Percentiles rank a stretch among this genome's conserved stretches.
These are phyloP conservation scores for Bungarus multicinctus DNA, from an alignment of 2,113 vertebrate genomes.

Conservation along the genomic window DNA sequence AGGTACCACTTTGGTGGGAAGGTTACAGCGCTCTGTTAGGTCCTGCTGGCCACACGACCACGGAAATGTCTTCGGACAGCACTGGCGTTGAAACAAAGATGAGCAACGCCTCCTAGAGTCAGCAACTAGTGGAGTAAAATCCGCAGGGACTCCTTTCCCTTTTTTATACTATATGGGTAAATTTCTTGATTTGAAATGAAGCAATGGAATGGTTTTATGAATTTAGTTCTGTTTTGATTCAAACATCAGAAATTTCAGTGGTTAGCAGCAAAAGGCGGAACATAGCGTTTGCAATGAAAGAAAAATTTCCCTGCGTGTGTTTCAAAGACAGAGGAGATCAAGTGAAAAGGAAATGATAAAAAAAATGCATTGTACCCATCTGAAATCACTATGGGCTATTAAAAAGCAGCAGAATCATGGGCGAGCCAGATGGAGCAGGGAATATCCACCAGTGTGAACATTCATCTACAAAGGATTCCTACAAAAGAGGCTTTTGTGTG, in stretches of 20 bases:
- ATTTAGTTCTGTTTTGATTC: neutral
- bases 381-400: neutral
- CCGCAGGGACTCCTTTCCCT: no score
- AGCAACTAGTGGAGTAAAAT: no score
- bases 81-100: no score
- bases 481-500: slow-evolving; percentile 33
- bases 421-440: slow-evolving; percentile 44
- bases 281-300: neutral
- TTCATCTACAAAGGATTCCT: slow-evolving; percentile 27
- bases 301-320: neutral
- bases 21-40: no score
- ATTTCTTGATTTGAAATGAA: neutral
- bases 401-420: slow-evolving; percentile 35
- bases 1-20: no score
- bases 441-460: slow-evolving; percentile 21
- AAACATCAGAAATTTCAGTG: neutral
- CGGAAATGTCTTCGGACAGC: no score
- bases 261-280: neutral
- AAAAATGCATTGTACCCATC: neutral
- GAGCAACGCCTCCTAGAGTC: no score
- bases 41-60: no score
- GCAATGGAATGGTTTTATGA: no score
- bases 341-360: neutral
- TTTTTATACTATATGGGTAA: no score
- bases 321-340: neutral